phyloP scores from a whole-genome alignment of 2,797 vertebrate genomes.

The Phoxinus dragarum region DNA sequence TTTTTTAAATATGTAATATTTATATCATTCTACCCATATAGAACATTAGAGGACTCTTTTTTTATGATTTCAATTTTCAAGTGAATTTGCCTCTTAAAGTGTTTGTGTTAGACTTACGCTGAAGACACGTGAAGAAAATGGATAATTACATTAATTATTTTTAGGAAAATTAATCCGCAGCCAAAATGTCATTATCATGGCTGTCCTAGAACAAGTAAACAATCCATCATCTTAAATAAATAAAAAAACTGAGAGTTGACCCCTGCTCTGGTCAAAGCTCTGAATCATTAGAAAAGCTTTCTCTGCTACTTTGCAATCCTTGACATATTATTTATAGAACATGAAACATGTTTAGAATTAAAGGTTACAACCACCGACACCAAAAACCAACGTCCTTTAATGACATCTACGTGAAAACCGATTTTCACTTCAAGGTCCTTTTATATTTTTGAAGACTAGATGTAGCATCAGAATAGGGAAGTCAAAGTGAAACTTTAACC shows the following conservation, averaged over 20 bases:
- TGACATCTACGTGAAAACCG: background rate
- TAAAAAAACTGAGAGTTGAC: background rate
- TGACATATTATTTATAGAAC: constrained; percentile 15
- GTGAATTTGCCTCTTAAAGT: background rate
- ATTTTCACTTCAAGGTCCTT: background rate
- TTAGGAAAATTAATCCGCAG: background rate
- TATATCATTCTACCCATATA: background rate
- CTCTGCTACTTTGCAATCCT: background rate
- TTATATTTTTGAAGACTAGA: background rate
- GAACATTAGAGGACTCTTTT: background rate
- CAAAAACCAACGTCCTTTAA: background rate
- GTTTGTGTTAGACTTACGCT: no score
- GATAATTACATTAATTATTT: background rate
- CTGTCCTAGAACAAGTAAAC: background rate
- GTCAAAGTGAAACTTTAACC: background rate
- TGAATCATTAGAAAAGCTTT: background rate
- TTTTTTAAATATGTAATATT: background rate
- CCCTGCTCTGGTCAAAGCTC: background rate
- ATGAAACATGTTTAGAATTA: constrained; percentile 5
- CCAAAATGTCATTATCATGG: background rate
- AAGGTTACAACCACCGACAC: background rate
- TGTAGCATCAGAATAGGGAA: background rate
- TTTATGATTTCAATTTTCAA: background rate
- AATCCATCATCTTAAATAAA: background rate
- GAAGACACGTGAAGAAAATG: background rate